Conservation (phyloP, 1,140 invertebrate genomes). For the Babylonia areolata region DNA sequence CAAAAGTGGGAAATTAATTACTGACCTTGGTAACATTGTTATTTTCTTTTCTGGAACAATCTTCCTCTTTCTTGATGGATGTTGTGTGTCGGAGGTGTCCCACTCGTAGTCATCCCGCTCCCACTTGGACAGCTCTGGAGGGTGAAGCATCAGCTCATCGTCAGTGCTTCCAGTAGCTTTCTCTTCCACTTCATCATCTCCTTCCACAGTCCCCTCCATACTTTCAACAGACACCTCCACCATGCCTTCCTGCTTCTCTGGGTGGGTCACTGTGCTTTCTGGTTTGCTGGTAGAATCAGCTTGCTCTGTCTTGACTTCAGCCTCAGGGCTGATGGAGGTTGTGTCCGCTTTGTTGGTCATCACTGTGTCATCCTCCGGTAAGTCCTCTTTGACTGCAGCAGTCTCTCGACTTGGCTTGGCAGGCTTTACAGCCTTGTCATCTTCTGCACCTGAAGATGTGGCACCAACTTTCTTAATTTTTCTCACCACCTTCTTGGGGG, state of each 20-base stretch:
- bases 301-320: neutral
- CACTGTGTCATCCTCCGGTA: neutral
- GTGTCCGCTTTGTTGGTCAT: neutral
- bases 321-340: neutral
- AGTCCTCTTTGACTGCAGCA: slow-evolving; percentile 18
- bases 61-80: slow-evolving; percentile 34
- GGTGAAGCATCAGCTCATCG: slow-evolving; percentile 52
- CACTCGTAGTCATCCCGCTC: slow-evolving; percentile 82
- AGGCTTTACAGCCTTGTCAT: neutral
- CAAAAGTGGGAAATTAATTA: neutral
- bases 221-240: slow-evolving; percentile 45
- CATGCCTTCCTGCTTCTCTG: slow-evolving; percentile 32
- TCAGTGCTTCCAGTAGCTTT: slow-evolving; percentile 28
- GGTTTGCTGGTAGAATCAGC: slow-evolving; percentile 22
- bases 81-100: slow-evolving; percentile 41
- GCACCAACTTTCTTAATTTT: slow-evolving; percentile 22
- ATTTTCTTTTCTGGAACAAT: slow-evolving; percentile 48
- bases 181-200: slow-evolving; percentile 34
- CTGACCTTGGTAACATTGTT: slow-evolving; percentile 58
- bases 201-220: slow-evolving; percentile 41
- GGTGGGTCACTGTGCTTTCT: slow-evolving; percentile 24
- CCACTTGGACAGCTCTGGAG: slow-evolving; percentile 90
- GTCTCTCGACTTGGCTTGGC: neutral
- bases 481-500: slow-evolving; percentile 26
- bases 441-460: slow-evolving; percentile 18